Conservation (phyloP, 2,113 vertebrate genomes). For the Anas platyrhynchos region DNA sequence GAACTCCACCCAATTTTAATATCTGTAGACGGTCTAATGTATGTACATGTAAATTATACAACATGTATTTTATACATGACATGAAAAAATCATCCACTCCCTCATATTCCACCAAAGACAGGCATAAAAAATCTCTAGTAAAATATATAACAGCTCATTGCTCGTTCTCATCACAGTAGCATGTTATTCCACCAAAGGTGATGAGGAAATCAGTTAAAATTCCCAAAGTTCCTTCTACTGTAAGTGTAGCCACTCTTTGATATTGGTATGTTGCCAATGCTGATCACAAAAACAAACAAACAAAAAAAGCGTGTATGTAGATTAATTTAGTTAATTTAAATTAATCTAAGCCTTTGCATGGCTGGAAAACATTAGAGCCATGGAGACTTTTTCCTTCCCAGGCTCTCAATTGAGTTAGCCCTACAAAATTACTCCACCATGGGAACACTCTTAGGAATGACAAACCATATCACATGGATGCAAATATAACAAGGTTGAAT, state of each 20-base stretch:
- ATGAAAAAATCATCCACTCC: not conserved
- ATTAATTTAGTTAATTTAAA: not conserved
- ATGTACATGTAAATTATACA: not conserved
- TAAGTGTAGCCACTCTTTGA: not conserved
- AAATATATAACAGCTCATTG: not conserved
- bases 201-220: not conserved
- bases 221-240: slow-evolving; percentile 8
- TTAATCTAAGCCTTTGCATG: not conserved
- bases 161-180: not conserved
- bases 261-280: not conserved
- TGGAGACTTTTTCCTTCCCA: not conserved
- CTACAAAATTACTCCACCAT: not conserved
- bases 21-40: not conserved
- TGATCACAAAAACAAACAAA: not conserved
- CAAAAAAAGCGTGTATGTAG: not conserved
- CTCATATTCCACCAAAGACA: not conserved
- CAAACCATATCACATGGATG: slow-evolving; percentile 4
- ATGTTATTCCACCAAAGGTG: not conserved
- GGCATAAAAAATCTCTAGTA: not conserved
- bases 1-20: not conserved
- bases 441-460: not conserved
- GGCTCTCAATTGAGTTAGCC: not conserved
- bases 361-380: not conserved
- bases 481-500: not conserved
- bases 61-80: no score